Percentiles rank a stretch among this genome's conserved stretches.
Conservation (phyloP, 2,888 invertebrate species). For the Drosophila ezoana region DNA sequence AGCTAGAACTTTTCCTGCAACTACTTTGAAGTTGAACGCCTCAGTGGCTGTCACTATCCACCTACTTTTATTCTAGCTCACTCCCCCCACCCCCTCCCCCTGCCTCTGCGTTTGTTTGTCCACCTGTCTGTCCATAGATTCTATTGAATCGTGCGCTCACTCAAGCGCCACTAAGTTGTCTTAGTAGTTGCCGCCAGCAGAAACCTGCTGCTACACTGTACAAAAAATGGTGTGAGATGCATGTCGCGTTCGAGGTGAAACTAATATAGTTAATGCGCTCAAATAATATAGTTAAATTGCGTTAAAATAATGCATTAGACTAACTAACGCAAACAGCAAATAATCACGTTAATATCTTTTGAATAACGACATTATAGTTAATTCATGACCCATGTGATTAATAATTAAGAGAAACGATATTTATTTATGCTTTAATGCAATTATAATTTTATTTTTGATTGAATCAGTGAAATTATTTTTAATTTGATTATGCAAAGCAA, state of each 20-base stretch:
- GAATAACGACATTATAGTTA: not conserved
- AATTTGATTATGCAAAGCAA: not conserved
- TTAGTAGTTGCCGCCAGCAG: slow-evolving; percentile 58
- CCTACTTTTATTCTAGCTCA: slow-evolving; percentile 20
- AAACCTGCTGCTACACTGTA: slow-evolving; percentile 58
- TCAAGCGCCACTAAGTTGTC: slow-evolving; percentile 75
- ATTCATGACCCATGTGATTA: not conserved
- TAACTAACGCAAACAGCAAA: not conserved
- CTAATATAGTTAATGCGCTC: slow-evolving; percentile 11
- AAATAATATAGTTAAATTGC: not conserved
- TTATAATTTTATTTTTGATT: not conserved
- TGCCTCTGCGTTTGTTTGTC: slow-evolving; percentile 38
- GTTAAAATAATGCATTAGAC: not conserved
- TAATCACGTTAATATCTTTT: not conserved
- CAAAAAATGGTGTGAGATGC: slow-evolving; percentile 38
- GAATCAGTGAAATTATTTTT: not conserved
- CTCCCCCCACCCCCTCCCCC: too few relatives aligned
- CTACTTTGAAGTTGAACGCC: slow-evolving; percentile 75
- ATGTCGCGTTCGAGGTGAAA: not conserved
- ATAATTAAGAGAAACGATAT: not conserved
- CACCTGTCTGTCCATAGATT: slow-evolving; percentile 60
- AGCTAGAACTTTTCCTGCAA: slow-evolving; percentile 68
- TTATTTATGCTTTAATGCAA: not conserved
- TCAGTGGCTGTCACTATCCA: slow-evolving; percentile 53
- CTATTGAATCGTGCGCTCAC: slow-evolving; percentile 75